Evolutionary conservation across 2,888 invertebrate genomes (phyloP).

Genomic region (Polymixis flavicincta): DNA sequence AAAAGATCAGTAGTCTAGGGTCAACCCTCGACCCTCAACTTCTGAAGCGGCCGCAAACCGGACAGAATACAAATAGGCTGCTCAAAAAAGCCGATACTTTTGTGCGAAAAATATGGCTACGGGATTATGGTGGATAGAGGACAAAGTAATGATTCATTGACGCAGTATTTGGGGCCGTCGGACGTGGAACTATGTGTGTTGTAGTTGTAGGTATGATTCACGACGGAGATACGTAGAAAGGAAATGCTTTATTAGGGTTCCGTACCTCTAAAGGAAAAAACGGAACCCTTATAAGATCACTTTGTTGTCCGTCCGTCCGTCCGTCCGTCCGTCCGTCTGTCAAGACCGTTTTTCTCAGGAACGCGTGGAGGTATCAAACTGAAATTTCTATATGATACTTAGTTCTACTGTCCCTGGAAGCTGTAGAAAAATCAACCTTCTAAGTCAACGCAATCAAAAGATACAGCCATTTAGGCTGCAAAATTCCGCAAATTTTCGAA

Average conservation of each 20-base stretch:
- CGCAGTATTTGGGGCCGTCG: constrained; percentile 12
- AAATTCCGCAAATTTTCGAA: no score
- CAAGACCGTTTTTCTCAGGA: no score
- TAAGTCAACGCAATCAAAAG: no score
- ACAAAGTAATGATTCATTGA: constrained; percentile 39
- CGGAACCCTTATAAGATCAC: no score
- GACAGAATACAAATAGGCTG: constrained; percentile 49
- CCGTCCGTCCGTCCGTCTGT: no score
- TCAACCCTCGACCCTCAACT: constrained; percentile 49
- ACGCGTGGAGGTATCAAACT: no score
- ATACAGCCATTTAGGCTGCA: no score
- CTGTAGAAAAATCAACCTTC: no score
- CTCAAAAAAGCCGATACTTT: constrained; percentile 36
- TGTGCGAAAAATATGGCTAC: constrained; percentile 29
- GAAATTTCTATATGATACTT: no score
- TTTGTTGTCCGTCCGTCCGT: no score
- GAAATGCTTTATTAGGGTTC: neutral
- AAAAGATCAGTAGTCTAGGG: constrained; percentile 19
- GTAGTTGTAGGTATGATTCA: neutral
- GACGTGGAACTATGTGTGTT: constrained; percentile 1
- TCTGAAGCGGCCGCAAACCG: constrained; percentile 18
- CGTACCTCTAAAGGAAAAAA: no score
- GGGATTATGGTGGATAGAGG: constrained; percentile 24
- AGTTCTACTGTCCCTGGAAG: no score
- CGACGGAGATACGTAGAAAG: neutral